Base-by-base conservation (phyloP, 2,888 invertebrate genomes). In the Zygaena filipendulae region DNA sequence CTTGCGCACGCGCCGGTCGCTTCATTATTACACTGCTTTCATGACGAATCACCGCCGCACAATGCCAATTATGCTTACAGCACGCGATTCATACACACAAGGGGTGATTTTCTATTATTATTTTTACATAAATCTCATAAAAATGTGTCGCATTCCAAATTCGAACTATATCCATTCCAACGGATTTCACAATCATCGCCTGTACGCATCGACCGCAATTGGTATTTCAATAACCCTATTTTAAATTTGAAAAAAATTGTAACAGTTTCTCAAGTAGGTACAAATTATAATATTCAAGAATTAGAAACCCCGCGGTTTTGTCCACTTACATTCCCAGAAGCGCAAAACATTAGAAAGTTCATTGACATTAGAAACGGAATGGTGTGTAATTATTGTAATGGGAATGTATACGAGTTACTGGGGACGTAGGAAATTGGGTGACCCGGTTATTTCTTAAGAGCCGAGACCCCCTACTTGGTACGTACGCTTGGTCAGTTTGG, bases 401-500 rank as follows among this genome's bases (percentile, higher is more conserved):
- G 50, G 43, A 46, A 64, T n/a, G n/a, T n/a, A n/a, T n/a, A n/a
- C n/a, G n/a, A n/a, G n/a, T n/a, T n/a, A n/a, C n/a, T n/a, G n/a
- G 67, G 69, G 62, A 63, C 56, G 55, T 57, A 52, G 68, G 69
- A 56, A 71, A 66, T 68, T 68, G 61, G 70, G 71, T 70, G 66
- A 74, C 74, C 71, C 59, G 56, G 64, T 64, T 52, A 47, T 55
- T 57, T 54, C 53, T 49, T 48, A 48, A 16, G 60, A 57, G 60
- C 68, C 79, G 48, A 16, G 60, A 57, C 61, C 68, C 79, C 77
- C 69, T 59, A 52, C 54, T 41, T 46, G 32, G 59, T 48, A 47
- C 38, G 40, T 56, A 70, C 69, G 71, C 61, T 67, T 70, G 79
- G 79, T 79, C 79, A 79, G 74, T 74, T 66, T 45, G 53, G 72